Conservation (phyloP, 2,888 invertebrate genomes). For the Leptogaster cylindrica region DNA sequence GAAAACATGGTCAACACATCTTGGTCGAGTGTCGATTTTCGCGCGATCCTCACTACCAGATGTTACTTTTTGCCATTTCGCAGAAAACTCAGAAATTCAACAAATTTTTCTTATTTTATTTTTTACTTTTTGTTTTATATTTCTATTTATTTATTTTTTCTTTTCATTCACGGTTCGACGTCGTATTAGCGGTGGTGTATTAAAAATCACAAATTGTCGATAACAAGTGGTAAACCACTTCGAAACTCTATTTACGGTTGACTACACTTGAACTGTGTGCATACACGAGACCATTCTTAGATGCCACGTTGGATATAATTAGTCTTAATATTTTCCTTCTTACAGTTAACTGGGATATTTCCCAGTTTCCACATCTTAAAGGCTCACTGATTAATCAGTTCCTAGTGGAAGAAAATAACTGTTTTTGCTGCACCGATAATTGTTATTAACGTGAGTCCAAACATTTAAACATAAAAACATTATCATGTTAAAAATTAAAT, state of each 20-base stretch:
- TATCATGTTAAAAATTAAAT: too few species aligned
- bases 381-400: not conserved
- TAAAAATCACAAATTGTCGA: constrained; percentile 47
- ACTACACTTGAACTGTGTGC: constrained; percentile 5
- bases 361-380: not conserved
- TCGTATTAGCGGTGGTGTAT: constrained; percentile 43
- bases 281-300: not conserved
- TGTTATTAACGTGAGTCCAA: too few species aligned
- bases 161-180: constrained; percentile 18
- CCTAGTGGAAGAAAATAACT: too few species aligned
- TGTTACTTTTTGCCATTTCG: constrained; percentile 16
- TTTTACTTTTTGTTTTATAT: too few species aligned
- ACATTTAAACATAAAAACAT: too few species aligned
- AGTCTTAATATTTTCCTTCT: constrained; percentile 44
- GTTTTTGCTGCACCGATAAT: too few species aligned
- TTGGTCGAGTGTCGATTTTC: constrained; percentile 13
- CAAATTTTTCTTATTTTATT: constrained; percentile 10
- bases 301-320: constrained; percentile 44
- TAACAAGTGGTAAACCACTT: constrained; percentile 44
- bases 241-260: constrained; percentile 17
- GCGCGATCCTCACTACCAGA: constrained; percentile 7
- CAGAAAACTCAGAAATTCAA: constrained; percentile 24
- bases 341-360: not conserved
- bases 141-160: too few species aligned
- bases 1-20: constrained; percentile 35